phyloP scores from a whole-genome alignment of 2,797 vertebrate genomes.

The Lerista edwardsae region DNA sequence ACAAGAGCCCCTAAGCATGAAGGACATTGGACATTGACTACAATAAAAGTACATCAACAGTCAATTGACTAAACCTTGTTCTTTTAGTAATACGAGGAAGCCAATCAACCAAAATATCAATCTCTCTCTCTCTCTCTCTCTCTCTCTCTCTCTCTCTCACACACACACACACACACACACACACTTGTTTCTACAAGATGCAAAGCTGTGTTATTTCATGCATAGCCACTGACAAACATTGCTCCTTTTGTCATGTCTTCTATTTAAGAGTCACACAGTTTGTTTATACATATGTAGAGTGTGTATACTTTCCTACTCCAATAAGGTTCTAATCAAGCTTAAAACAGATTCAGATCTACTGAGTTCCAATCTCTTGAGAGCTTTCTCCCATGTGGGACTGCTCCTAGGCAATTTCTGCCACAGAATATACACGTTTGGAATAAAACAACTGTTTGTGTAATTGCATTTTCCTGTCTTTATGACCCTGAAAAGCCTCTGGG shows the following conservation, averaged over 20 bases:
- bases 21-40: background rate
- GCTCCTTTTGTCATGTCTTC: background rate
- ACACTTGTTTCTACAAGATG: background rate
- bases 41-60: too few species aligned
- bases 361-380: background rate
- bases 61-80: background rate
- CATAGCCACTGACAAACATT: background rate
- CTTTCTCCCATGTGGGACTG: background rate
- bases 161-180: too few species aligned
- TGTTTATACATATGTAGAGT: background rate
- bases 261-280: background rate
- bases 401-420: background rate
- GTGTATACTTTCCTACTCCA: background rate
- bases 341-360: background rate
- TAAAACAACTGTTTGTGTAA: too few species aligned
- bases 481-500: too few species aligned
- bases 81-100: background rate
- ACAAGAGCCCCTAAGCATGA: background rate
- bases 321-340: background rate
- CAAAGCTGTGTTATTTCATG: background rate
- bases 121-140: background rate
- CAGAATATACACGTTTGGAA: background rate
- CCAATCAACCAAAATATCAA: background rate
- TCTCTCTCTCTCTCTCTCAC: too few species aligned
- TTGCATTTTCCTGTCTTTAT: too few species aligned